Evolutionary conservation across 2,888 invertebrate genomes (phyloP).

Genomic region (Cosmia pyralina): DNA sequence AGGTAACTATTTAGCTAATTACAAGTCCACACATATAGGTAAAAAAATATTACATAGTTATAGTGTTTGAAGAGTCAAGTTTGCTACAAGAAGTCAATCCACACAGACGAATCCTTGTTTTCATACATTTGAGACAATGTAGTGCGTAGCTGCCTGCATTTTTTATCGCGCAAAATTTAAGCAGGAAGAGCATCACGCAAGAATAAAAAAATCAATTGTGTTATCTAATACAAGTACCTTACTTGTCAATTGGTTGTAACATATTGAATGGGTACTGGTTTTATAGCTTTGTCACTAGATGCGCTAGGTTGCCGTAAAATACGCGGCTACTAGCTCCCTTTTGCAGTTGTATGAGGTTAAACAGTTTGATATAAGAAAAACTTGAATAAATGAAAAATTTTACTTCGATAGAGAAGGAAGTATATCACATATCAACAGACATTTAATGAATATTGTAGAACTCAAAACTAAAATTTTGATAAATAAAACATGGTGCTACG

Average conservation of each 20-base stretch:
- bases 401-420: not conserved
- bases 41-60: too few species aligned
- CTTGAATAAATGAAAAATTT: not conserved
- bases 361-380: not conserved
- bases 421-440: not conserved
- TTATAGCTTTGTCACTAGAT: slow-evolving; percentile 4
- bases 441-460: not conserved
- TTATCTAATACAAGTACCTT: not conserved
- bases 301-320: not conserved
- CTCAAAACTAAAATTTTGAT: too few species aligned
- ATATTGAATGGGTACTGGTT: not conserved
- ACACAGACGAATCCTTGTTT: not conserved
- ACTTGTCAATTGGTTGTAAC: not conserved
- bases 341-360: not conserved
- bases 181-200: not conserved
- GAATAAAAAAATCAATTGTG: not conserved
- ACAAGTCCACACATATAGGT: too few species aligned
- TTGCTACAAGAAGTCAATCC: not conserved
- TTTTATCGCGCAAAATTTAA: not conserved
- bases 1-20: too few species aligned
- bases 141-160: not conserved
- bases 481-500: slow-evolving; percentile 14
- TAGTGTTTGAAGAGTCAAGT: too few species aligned
- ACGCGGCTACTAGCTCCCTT: not conserved
- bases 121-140: not conserved